Evolutionary conservation across 2,797 vertebrate species (phyloP).

Genomic region (Chaunax sp.): DNA sequence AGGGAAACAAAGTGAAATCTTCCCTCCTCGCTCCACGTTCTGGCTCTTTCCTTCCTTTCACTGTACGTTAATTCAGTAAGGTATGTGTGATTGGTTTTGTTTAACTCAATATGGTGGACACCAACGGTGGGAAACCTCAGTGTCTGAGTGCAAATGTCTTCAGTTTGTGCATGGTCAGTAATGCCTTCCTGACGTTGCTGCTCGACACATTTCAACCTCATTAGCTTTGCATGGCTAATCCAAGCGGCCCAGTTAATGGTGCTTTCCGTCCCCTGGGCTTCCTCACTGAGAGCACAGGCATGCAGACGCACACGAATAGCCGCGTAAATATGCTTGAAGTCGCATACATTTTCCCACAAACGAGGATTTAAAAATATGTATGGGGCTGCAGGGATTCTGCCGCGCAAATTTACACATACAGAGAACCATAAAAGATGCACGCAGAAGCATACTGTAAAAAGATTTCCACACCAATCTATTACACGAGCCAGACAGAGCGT

Average conservation of each 20-base stretch:
- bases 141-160: constrained; percentile 7
- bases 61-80: background rate
- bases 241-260: constrained; percentile 72
- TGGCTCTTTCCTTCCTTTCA: background rate
- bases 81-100: background rate
- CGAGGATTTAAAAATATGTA: background rate
- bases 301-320: constrained; percentile 1
- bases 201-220: constrained; percentile 73
- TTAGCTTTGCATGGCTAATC: constrained; percentile 73
- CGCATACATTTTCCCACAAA: constrained; percentile 11
- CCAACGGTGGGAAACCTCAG: background rate
- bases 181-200: constrained; percentile 29
- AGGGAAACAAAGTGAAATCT: constrained; percentile 7
- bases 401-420: background rate
- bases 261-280: constrained; percentile 50
- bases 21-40: constrained; percentile 1
- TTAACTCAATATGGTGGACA: background rate
- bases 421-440: too few species aligned
- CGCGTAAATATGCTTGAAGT: constrained; percentile 18
- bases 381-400: background rate
- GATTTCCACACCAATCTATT: constrained; percentile 14
- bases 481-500: constrained; percentile 10
- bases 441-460: constrained; percentile 11
- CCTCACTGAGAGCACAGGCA: constrained; percentile 52
- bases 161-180: constrained; percentile 28